Conservation (phyloP, 2,888 invertebrate genomes). For the Drosophila mulleri region DNA sequence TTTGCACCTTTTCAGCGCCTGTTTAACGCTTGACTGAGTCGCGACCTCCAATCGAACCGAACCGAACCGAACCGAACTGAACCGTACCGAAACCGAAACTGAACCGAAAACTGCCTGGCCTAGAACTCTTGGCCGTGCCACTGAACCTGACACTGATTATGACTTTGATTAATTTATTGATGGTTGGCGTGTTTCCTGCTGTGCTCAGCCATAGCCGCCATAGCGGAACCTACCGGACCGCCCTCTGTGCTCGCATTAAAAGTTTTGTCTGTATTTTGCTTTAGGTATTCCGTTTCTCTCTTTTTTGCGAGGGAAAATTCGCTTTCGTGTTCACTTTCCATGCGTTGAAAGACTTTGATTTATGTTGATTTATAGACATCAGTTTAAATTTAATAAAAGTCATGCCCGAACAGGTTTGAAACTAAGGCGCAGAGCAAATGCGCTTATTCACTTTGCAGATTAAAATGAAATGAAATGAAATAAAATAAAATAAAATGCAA, state of each 20-base stretch:
- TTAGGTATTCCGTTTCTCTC: not conserved
- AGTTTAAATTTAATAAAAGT: slow-evolving; percentile 79
- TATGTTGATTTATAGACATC: slow-evolving; percentile 80
- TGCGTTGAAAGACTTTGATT: slow-evolving; percentile 71
- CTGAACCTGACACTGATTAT: slow-evolving; percentile 81
- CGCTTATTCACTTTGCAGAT: slow-evolving; percentile 78
- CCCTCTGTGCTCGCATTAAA: slow-evolving; percentile 53
- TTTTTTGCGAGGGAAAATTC: slow-evolving; percentile 19
- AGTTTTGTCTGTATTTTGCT: slow-evolving; percentile 39
- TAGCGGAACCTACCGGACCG: not conserved
- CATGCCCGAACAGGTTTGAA: slow-evolving; percentile 55
- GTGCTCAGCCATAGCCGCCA: slow-evolving; percentile 36
- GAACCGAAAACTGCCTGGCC: slow-evolving; percentile 39
- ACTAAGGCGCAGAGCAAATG: slow-evolving; percentile 53
- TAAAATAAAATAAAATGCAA: slow-evolving; percentile 24
- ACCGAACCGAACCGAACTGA: slow-evolving; percentile 15
- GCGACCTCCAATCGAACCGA: slow-evolving; percentile 6
- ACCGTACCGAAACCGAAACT: not conserved
- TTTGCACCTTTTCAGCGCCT: slow-evolving; percentile 70
- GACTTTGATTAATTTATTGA: slow-evolving; percentile 84
- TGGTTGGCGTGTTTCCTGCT: slow-evolving; percentile 81
- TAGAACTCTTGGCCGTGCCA: slow-evolving; percentile 65
- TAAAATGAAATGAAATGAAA: slow-evolving; percentile 61
- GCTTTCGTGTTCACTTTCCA: slow-evolving; percentile 51
- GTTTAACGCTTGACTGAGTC: slow-evolving; percentile 60